A percentile compares a stretch with the other conserved stretches of the same genome.
Evolutionary conservation across 2,113 vertebrate species (phyloP).

Genomic region (Riparia riparia): DNA sequence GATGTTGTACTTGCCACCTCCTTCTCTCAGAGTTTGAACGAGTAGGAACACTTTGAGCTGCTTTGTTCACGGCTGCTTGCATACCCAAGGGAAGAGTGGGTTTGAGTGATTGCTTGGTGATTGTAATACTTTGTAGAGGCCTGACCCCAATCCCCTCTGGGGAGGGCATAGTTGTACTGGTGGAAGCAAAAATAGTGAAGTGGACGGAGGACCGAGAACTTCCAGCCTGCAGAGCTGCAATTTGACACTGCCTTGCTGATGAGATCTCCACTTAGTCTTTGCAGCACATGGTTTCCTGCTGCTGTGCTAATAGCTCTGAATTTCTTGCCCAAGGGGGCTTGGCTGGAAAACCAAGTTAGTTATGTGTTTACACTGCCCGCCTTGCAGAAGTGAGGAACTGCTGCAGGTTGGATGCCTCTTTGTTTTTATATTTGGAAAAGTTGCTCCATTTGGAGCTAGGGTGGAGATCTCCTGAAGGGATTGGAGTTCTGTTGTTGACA

Average conservation of each 20-base stretch:
- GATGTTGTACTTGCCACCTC: not conserved
- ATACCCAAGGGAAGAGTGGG: not conserved
- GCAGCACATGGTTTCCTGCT: not conserved
- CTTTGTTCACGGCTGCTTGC: not conserved
- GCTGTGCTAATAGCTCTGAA: not conserved
- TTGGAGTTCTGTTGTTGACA: not conserved
- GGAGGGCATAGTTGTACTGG: not conserved
- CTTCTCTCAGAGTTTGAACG: not conserved
- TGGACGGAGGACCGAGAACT: not conserved
- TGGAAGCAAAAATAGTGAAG: not conserved
- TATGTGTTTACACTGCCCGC: not conserved
- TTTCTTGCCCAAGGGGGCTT: not conserved
- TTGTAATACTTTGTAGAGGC: not conserved
- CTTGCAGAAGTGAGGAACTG: not conserved
- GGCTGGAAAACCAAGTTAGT: not conserved
- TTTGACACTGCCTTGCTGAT: not conserved
- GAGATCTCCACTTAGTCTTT: not conserved
- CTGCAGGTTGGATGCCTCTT: not conserved
- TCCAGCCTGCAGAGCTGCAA: not conserved
- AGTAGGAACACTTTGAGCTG: not conserved
- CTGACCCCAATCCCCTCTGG: not conserved
- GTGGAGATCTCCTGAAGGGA: not conserved
- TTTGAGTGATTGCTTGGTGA: not conserved
- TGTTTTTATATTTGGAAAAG: not conserved
- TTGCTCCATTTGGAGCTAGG: not conserved